Conservation (phyloP, 2,888 invertebrate genomes). For the Cepaea hortensis region DNA sequence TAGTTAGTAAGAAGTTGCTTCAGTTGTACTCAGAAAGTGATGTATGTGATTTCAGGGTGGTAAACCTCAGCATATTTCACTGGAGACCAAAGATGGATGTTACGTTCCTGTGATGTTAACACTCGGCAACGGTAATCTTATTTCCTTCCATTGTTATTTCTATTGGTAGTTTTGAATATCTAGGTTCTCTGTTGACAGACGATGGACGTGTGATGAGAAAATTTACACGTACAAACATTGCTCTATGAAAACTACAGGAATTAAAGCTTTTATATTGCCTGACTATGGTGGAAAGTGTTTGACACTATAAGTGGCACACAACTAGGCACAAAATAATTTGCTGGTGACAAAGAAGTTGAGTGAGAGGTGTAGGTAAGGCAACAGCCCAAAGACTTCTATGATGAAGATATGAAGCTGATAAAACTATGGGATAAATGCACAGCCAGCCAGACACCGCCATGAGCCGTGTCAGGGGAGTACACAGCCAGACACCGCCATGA, state of each 20-base stretch:
- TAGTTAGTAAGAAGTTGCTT: neutral
- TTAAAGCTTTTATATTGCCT: no score
- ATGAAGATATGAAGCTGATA: neutral
- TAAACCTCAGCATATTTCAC: neutral
- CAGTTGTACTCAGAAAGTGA: neutral
- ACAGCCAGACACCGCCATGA: neutral
- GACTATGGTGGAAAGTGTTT: no score
- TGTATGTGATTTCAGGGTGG: conserved; percentile 6
- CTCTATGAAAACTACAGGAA: no score
- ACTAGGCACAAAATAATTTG: no score
- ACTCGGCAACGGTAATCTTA: neutral
- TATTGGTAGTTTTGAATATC: no score
- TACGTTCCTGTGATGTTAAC: conserved; percentile 16
- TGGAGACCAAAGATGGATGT: conserved; percentile 8
- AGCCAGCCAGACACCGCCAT: neutral
- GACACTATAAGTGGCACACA: no score
- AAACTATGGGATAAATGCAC: neutral
- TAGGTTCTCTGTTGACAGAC: no score
- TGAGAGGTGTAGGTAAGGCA: neutral
- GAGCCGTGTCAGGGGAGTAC: neutral
- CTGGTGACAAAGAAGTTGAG: no score
- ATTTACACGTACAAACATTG: no score
- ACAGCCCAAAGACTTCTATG: neutral
- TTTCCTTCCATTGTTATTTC: neutral
- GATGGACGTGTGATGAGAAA: no score